Evolutionary conservation across 2,888 invertebrate species (phyloP).

Genomic region (Hesperia comma): DNA sequence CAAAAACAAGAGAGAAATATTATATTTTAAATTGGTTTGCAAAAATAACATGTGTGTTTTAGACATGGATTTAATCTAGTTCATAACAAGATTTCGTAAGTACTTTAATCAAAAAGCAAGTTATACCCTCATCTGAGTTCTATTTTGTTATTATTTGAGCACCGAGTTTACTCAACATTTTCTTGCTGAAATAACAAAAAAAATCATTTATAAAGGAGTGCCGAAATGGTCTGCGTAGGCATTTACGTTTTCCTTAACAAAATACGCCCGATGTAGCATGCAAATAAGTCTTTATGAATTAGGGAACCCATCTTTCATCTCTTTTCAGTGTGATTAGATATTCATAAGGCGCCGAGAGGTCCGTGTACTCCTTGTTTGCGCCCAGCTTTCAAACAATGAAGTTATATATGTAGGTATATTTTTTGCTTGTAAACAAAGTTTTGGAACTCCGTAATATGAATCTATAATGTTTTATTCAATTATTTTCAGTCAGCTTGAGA

Average conservation of each 20-base stretch:
- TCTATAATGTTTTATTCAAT: conserved; percentile 56
- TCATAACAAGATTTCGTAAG: too few species aligned
- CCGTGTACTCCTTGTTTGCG: conserved; percentile 50
- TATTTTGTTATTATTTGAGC: conserved; percentile 1
- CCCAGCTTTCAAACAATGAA: conserved; percentile 52
- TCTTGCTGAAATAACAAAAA: conserved; percentile 13
- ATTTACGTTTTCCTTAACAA: conserved; percentile 48
- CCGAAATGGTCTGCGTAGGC: conserved; percentile 3
- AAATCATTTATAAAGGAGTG: conserved; percentile 35
- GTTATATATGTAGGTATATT: conserved; percentile 57
- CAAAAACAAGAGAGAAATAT: too few species aligned
- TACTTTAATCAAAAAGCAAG: not conserved
- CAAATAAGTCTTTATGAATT: conserved; percentile 72
- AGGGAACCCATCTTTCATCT: conserved; percentile 72
- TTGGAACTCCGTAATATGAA: conserved; percentile 60
- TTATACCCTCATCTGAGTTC: not conserved
- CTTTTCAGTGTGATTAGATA: conserved; percentile 71
- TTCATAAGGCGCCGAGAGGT: conserved; percentile 67
- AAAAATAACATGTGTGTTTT: too few species aligned
- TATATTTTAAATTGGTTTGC: too few species aligned
- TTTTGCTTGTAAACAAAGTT: conserved; percentile 69
- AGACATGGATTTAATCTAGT: too few species aligned
- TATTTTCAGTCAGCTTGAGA: conserved; percentile 37
- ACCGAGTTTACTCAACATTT: conserved; percentile 7
- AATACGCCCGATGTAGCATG: conserved; percentile 57